These are phyloP conservation scores for Myotis lucifugus DNA, from an alignment of 2,113 vertebrate genomes.

Conservation along the genomic window DNA sequence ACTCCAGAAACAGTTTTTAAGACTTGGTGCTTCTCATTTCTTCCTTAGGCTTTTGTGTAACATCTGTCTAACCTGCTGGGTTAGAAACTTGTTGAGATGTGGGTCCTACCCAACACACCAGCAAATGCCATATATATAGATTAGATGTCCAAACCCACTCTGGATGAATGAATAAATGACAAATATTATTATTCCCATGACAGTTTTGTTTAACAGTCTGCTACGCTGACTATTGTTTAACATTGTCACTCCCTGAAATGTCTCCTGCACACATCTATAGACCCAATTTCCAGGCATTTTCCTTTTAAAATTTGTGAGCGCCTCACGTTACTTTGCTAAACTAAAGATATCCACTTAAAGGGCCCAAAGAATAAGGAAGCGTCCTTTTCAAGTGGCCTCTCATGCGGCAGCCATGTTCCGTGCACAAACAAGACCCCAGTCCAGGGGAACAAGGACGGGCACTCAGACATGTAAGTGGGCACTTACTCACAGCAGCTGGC, in stretches of 20 bases:
- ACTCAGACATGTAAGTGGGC: constrained; percentile 28
- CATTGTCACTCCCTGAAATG: not conserved
- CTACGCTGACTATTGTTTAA: not conserved
- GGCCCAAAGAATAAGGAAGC: not conserved
- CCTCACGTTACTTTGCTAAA: not conserved
- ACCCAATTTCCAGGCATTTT: constrained; percentile 11
- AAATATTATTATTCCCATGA: rapidly evolving
- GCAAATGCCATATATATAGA: too few species aligned
- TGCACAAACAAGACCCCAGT: not conserved
- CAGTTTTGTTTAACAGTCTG: not conserved
- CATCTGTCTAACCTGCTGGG: not conserved
- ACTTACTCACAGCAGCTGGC: constrained; percentile 56
- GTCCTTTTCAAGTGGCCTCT: not conserved
- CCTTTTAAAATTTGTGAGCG: not conserved
- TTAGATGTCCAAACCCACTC: not conserved
- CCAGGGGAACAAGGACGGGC: not conserved
- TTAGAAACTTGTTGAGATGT: not conserved
- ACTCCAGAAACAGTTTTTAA: not conserved
- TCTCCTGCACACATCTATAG: not conserved
- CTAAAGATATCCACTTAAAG: not conserved
- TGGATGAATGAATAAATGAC: not conserved
- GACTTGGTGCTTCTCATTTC: not conserved
- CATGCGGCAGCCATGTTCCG: not conserved
- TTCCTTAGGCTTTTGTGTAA: not conserved
- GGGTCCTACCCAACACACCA: not conserved